phyloP scores from a whole-genome alignment of 2,888 invertebrate genomes.

The Dynastes tityus region DNA sequence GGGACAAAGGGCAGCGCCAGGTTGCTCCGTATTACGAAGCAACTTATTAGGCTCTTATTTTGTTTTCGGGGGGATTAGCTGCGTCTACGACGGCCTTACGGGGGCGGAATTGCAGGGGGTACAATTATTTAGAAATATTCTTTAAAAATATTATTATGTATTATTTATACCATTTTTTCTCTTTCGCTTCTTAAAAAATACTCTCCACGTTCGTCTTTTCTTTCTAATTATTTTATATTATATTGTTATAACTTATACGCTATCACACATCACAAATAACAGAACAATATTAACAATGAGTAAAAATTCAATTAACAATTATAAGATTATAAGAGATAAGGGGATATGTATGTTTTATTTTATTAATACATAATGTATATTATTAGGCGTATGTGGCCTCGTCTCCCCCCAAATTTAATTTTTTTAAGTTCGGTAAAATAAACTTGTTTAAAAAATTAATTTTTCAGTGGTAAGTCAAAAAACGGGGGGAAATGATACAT shows the following conservation, averaged over 20 bases:
- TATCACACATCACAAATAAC: constrained; percentile 68
- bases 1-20: background rate
- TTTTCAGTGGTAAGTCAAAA: background rate
- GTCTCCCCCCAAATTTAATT: background rate
- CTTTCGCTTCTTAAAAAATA: constrained; percentile 58
- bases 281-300: constrained; percentile 72
- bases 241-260: constrained; percentile 65
- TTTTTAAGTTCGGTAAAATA: too few relatives aligned
- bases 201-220: constrained; percentile 60
- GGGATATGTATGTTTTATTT: constrained; percentile 70
- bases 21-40: constrained; percentile 41
- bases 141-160: constrained; percentile 37
- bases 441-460: too few relatives aligned
- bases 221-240: constrained; percentile 6
- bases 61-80: constrained; percentile 19
- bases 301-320: constrained; percentile 69
- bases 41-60: background rate
- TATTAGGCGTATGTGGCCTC: background rate
- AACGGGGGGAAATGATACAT: background rate
- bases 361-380: constrained; percentile 51
- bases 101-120: constrained; percentile 19
- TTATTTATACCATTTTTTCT: constrained; percentile 25
- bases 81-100: constrained; percentile 54
- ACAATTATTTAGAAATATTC: constrained; percentile 56
- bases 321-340: constrained; percentile 60